A percentile compares a stretch with the other conserved stretches of the same genome.
Conservation (phyloP, 2,888 invertebrate genomes). For the Cinara cedri region DNA sequence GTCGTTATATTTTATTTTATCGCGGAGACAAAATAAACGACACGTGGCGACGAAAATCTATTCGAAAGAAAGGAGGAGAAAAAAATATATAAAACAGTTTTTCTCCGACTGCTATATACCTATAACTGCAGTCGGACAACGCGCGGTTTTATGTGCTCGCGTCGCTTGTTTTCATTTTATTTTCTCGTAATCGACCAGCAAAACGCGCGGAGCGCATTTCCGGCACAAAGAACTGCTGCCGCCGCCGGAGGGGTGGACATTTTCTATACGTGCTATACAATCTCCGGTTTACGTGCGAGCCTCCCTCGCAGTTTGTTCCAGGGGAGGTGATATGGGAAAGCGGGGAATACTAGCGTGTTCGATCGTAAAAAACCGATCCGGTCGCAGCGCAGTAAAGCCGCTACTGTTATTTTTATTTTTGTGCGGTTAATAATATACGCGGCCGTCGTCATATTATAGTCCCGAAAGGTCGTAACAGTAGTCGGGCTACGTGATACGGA, state of each 20-base stretch:
- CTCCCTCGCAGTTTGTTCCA: too few species aligned
- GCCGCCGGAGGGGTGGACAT: not conserved
- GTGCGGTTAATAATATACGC: not conserved
- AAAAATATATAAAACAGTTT: too few species aligned
- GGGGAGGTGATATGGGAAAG: too few species aligned
- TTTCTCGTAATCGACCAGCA: not conserved
- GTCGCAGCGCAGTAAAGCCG: too few species aligned
- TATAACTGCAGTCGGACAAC: too few species aligned
- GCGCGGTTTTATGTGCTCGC: not conserved
- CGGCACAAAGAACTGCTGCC: too few species aligned
- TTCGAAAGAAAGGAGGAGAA: too few species aligned
- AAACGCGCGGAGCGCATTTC: not conserved
- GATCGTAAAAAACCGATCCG: slow-evolving; percentile 10
- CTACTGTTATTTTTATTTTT: not conserved
- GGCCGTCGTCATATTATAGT: too few species aligned
- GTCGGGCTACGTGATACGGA: not conserved
- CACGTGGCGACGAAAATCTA: not conserved
- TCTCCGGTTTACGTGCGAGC: not conserved
- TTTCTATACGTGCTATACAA: not conserved
- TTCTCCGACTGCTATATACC: too few species aligned
- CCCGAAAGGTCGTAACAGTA: not conserved
- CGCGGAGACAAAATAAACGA: too few species aligned
- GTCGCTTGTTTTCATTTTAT: not conserved
- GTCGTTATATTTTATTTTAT: not conserved
- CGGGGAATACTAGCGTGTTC: too few species aligned